These are phyloP conservation scores for Anthoscopus minutus DNA, from an alignment of 2,113 vertebrate species.

Conservation along the genomic window DNA sequence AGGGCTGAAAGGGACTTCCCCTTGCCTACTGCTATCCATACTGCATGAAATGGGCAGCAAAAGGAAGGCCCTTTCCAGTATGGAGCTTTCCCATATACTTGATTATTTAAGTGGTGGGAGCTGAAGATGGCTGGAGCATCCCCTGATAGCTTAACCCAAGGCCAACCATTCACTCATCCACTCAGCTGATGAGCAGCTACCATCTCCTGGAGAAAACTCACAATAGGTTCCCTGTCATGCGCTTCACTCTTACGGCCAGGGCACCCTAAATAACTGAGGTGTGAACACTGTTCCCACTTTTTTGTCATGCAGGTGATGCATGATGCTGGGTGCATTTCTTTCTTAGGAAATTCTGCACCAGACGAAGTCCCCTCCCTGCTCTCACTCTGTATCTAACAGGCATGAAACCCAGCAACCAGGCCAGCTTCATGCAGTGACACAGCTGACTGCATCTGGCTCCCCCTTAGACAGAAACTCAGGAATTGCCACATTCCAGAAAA, in stretches of 20 bases:
- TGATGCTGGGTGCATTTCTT: not conserved
- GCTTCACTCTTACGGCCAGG: not conserved
- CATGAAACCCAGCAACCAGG: not conserved
- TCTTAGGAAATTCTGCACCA: not conserved
- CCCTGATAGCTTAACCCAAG: not conserved
- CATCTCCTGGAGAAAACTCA: not conserved
- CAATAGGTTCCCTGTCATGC: not conserved
- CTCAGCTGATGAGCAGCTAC: not conserved
- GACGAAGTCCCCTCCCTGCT: rapidly evolving
- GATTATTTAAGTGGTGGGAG: not conserved
- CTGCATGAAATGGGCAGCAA: rapidly evolving
- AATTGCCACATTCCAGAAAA: conserved; percentile 37
- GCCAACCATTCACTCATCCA: not conserved
- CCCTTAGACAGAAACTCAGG: not conserved
- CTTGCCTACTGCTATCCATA: not conserved
- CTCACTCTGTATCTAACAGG: not conserved
- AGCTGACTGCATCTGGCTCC: not conserved
- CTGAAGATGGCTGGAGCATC: not conserved
- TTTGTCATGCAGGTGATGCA: not conserved
- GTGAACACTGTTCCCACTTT: not conserved
- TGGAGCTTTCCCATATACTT: not conserved
- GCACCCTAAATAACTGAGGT: not conserved
- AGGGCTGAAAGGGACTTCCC: not conserved
- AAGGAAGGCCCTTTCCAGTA: not conserved
- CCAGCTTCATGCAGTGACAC: not conserved